Evolutionary conservation across 2,113 vertebrate genomes (phyloP).

Genomic region (Heterotis niloticus): DNA sequence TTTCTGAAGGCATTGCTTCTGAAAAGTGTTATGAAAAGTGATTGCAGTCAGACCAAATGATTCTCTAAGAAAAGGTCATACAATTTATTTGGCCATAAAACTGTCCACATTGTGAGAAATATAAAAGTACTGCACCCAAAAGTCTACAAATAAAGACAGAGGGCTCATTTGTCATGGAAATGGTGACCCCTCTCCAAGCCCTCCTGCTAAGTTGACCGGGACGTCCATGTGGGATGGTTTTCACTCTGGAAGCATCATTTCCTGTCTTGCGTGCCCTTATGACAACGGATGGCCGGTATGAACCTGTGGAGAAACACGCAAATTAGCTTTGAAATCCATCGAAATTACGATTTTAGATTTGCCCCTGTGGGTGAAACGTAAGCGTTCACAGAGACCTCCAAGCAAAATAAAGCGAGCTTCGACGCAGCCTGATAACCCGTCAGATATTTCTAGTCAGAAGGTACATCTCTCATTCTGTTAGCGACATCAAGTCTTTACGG

Average conservation of each 20-base stretch:
- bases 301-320: background rate
- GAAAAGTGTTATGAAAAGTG: background rate
- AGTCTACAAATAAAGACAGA: background rate
- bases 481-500: conserved; percentile 53
- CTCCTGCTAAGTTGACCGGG: too few relatives aligned
- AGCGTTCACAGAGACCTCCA: background rate
- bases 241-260: background rate
- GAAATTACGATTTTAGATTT: background rate
- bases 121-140: background rate
- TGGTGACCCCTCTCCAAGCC: background rate
- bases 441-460: conserved; percentile 22
- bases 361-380: conserved; percentile 5
- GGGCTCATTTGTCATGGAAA: conserved; percentile 4
- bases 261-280: too few relatives aligned
- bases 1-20: background rate
- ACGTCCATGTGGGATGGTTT: background rate
- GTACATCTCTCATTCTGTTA: conserved; percentile 58
- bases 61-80: background rate
- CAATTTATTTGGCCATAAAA: background rate
- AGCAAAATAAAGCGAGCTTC: background rate
- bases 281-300: background rate
- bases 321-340: conserved; percentile 14
- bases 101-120: background rate
- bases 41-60: background rate
- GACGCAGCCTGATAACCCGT: background rate